These are phyloP conservation scores for Malacoctenus gilli DNA, from an alignment of 2,797 vertebrate species.

Conservation along the genomic window DNA sequence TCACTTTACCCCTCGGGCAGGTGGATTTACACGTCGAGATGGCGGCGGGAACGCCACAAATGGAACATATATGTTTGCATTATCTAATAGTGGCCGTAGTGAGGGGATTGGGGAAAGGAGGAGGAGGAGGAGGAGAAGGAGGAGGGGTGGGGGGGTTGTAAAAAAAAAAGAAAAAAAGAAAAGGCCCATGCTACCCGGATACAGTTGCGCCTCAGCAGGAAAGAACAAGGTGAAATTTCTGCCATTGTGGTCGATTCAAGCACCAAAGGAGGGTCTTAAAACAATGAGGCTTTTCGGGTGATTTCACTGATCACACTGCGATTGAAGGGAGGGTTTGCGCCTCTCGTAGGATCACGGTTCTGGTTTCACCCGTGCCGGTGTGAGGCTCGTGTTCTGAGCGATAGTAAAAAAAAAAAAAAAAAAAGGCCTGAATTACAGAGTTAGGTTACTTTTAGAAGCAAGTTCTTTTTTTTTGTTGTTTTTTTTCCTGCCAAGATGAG, in stretches of 20 bases:
- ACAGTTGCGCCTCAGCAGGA: constrained; percentile 46
- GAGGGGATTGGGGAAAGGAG: constrained; percentile 12
- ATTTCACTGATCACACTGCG: constrained; percentile 1
- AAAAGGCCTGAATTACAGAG: no score
- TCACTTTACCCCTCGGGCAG: constrained; percentile 80
- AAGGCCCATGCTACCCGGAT: constrained; percentile 40
- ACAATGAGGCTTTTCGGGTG: constrained; percentile 8
- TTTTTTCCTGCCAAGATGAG: no score
- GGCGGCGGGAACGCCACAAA: constrained; percentile 30
- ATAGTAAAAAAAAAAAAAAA: no score
- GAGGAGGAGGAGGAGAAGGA: constrained; percentile 5
- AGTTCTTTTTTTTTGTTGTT: no score
- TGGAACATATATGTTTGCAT: constrained; percentile 64
- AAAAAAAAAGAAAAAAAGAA: constrained; percentile 21
- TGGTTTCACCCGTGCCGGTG: no score
- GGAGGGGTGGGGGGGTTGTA: neutral
- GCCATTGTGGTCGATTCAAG: constrained; percentile 36
- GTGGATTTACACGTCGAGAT: constrained; percentile 78
- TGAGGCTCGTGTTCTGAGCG: no score
- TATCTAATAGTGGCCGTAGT: constrained; percentile 40
- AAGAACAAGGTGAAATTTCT: constrained; percentile 54
- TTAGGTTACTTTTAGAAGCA: no score
- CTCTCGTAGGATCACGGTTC: neutral
- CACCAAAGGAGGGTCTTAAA: constrained; percentile 30
- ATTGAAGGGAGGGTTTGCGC: constrained; percentile 8